Base-by-base conservation (phyloP, 2,888 invertebrate genomes). In the Augiades crinisus region DNA sequence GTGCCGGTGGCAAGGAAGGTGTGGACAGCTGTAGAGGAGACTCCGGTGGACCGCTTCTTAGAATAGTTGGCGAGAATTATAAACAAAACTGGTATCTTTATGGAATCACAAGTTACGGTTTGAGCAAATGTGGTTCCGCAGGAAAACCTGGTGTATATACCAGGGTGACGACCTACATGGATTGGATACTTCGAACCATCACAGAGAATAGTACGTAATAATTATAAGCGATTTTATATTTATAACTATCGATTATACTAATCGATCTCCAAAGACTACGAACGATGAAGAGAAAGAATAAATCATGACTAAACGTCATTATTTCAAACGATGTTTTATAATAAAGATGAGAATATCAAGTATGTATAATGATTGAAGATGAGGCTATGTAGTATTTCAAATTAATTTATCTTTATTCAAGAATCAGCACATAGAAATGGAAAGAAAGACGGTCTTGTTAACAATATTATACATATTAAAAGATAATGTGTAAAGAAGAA, bases 61-160 rank as follows among this genome's bases (percentile, higher is more conserved):
- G 69, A 19, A 56, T 65, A 2, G 63, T 65, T 3, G 60, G 61
- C 0, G 69, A 81, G 3, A 70, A 72, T 13, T 61, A 64, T 10
- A 68, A 67, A 19, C 21, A 57, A 1, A 79, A 86, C 60, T 91
- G 84, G 66, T 78, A 90, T 50, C 90, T 92, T 51, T 83, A 90
- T 56, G 91, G 91, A 0, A 65, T 91, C 2, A 91, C 91, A 2
- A 78, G 76, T 54, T 63, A 62, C 6, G 79, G 78, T 0, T 13
- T 59, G 1, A 27, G 5, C 2, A 10, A 7, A 0, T 80, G 78
- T 38, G 78, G 77, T 2, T 41, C 36, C 0, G 80, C 86, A 44
- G 88, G 86, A 1, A 81, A 78, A 63, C 93, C 94, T 0, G 93
- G 91, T 0, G 84, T 93, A 5, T 94, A 94, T 62, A 93, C 93